A percentile compares a stretch with the other conserved stretches of the same genome.
Conservation (phyloP, 2,888 invertebrate species). For the Xylota sylvarum region DNA sequence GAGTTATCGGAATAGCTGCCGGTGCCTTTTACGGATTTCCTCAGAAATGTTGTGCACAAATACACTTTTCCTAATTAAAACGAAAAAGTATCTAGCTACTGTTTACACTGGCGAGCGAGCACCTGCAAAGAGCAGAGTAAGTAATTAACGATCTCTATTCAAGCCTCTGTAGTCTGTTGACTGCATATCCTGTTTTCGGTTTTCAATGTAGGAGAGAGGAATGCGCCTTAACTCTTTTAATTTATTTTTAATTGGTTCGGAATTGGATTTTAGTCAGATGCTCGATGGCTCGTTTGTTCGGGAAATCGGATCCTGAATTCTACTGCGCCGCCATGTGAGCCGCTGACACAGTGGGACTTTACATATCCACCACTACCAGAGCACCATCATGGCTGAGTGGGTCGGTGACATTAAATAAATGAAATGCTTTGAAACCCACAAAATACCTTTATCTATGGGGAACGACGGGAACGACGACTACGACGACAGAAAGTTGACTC, state of each 20-base stretch:
- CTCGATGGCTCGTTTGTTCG: constrained; percentile 11
- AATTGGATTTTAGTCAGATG: constrained; percentile 50
- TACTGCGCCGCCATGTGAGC: constrained; percentile 20
- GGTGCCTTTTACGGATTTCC: constrained; percentile 67
- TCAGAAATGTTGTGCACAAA: constrained; percentile 65
- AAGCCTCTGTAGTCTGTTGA: constrained; percentile 1
- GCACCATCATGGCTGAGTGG: constrained; percentile 57
- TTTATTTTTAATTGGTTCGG: constrained; percentile 71
- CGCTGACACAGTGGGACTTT: constrained; percentile 2
- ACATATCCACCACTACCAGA: too few relatives aligned
- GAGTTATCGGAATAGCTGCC: constrained; percentile 73
- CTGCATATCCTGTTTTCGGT: constrained; percentile 54
- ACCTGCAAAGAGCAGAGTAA: constrained; percentile 55
- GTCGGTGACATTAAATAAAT: constrained; percentile 67
- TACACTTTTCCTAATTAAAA: constrained; percentile 73
- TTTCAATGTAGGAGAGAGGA: constrained; percentile 41
- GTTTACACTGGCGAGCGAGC: constrained; percentile 57
- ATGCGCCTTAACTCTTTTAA: constrained; percentile 64
- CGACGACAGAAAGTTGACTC: constrained; percentile 33
- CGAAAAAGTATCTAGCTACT: constrained; percentile 46
- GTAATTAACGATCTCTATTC: constrained; percentile 62
- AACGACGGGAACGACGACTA: neutral
- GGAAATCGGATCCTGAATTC: constrained; percentile 26
- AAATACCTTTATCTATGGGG: constrained; percentile 1
- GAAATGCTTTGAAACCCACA: constrained; percentile 48